Conservation (phyloP, 2,797 vertebrate genomes). For the Oryzias dopingdopingensis region DNA sequence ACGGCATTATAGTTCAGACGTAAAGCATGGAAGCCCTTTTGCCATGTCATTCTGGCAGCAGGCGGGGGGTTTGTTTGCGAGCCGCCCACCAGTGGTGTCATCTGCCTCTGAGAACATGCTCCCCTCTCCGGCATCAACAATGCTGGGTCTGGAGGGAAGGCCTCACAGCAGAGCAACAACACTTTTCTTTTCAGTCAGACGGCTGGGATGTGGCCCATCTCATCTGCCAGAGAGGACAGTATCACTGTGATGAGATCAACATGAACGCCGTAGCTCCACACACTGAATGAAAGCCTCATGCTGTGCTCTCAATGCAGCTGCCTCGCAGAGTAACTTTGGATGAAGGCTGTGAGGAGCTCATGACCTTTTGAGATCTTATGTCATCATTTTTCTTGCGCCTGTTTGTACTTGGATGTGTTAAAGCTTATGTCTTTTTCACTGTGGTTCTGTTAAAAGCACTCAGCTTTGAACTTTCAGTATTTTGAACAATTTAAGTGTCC, state of each 20-base stretch:
- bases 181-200: slow-evolving; percentile 67
- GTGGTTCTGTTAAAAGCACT: slow-evolving; percentile 5
- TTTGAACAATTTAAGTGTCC: neutral
- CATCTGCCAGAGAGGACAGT: slow-evolving; percentile 48
- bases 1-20: slow-evolving; percentile 13
- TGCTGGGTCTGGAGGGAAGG: slow-evolving; percentile 54
- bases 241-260: slow-evolving; percentile 61
- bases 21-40: slow-evolving; percentile 30
- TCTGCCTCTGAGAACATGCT: slow-evolving; percentile 53
- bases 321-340: slow-evolving; percentile 22
- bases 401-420: neutral
- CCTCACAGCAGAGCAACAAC: slow-evolving; percentile 58
- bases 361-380: slow-evolving; percentile 29
- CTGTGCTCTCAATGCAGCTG: slow-evolving; percentile 26
- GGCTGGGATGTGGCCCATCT: slow-evolving; percentile 59
- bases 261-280: slow-evolving; percentile 17
- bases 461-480: slow-evolving; percentile 4
- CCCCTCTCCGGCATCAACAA: slow-evolving; percentile 49
- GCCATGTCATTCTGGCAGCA: slow-evolving; percentile 47
- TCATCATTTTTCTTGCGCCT: slow-evolving; percentile 20
- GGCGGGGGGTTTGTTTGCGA: slow-evolving; percentile 11
- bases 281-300: slow-evolving; percentile 27
- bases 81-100: slow-evolving; percentile 51
- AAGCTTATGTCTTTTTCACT: slow-evolving; percentile 2
- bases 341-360: slow-evolving; percentile 22